Conservation (phyloP, 2,888 invertebrate genomes). For the Therioaphis trifolii region DNA sequence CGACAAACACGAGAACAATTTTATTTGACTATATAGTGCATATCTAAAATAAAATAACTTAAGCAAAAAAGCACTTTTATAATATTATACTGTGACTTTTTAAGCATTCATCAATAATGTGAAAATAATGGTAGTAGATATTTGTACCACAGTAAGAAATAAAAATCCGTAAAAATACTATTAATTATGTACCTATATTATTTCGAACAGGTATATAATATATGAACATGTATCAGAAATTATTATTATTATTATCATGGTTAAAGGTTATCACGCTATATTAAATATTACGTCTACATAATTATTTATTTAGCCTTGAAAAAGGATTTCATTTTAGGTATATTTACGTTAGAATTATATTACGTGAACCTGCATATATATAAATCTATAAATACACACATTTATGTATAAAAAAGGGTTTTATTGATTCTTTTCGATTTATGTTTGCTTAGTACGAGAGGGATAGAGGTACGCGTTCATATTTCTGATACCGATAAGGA, state of each 20-base stretch:
- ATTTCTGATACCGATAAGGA: constrained; percentile 33
- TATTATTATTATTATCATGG: not conserved
- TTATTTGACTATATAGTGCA: too few relatives aligned
- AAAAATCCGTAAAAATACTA: too few relatives aligned
- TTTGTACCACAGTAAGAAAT: too few relatives aligned
- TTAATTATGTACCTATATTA: too few relatives aligned
- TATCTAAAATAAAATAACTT: too few relatives aligned
- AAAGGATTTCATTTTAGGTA: constrained; percentile 17
- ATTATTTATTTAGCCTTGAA: constrained; percentile 40
- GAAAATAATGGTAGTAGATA: too few relatives aligned
- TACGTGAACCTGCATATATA: not conserved
- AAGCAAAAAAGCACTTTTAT: too few relatives aligned
- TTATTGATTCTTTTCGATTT: constrained; percentile 22
- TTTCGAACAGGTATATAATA: too few relatives aligned
- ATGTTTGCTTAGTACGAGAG: not conserved
- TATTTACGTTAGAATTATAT: constrained; percentile 14
- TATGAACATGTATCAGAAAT: too few relatives aligned
- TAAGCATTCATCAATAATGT: too few relatives aligned
- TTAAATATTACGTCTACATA: not conserved
- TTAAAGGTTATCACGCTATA: not conserved
- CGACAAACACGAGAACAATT: too few relatives aligned
- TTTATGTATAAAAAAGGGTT: not conserved
- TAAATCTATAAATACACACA: not conserved
- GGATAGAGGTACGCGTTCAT: not conserved
- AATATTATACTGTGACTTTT: too few relatives aligned